A percentile compares a stretch with the other conserved stretches of the same genome.
Evolutionary conservation across 1,140 invertebrate species (phyloP).

Genomic region (Dendroctonus valens): DNA sequence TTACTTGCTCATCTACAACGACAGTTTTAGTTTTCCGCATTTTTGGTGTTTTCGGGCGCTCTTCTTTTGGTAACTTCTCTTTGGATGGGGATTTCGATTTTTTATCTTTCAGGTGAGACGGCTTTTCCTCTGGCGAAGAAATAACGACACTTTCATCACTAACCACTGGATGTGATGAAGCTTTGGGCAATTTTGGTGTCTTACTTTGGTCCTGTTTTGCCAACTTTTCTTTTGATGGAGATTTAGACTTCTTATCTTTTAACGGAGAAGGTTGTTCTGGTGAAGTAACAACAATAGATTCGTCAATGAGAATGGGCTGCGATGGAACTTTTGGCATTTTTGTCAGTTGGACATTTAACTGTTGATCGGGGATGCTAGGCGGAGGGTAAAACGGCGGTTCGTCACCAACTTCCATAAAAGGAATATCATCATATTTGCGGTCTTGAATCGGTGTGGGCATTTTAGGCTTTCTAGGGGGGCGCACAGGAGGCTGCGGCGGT

Average conservation of each 20-base stretch:
- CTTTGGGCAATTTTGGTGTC: not conserved
- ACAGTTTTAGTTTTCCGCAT: conserved; percentile 33
- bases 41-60: conserved; percentile 29
- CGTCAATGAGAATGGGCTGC: not conserved
- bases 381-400: conserved; percentile 25
- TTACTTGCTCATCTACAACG: conserved; percentile 40
- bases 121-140: not conserved
- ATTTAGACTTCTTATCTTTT: not conserved
- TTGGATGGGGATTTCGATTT: conserved; percentile 18
- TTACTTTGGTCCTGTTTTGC: too few species aligned
- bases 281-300: too few species aligned
- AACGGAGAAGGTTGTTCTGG: not conserved
- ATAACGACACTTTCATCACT: not conserved
- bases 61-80: conserved; percentile 28
- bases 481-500: conserved; percentile 30
- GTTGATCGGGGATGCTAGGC: conserved; percentile 16
- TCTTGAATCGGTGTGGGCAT: conserved; percentile 39
- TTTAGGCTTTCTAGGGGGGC: conserved; percentile 41
- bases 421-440: conserved; percentile 41
- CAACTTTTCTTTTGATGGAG: conserved; percentile 13
- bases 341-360: conserved; percentile 4
- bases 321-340: not conserved
- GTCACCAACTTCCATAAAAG: conserved; percentile 42
- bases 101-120: conserved; percentile 8
- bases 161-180: not conserved